Base-by-base conservation (phyloP, 2,888 invertebrate species). In the Ecliptopera silaceata region DNA sequence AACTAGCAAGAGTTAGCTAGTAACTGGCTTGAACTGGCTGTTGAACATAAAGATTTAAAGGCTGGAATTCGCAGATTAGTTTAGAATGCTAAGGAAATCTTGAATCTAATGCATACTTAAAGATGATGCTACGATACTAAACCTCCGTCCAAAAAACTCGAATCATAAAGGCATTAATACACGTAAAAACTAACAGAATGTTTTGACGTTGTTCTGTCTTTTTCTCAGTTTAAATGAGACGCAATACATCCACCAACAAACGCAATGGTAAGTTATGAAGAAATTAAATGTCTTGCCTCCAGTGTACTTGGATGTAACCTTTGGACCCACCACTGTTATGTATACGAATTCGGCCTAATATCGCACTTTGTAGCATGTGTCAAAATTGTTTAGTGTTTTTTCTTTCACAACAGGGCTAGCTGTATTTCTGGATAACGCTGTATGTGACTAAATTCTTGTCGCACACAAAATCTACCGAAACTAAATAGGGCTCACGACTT, bases 151-250 rank as follows among this genome's bases (percentile, higher is more conserved):
- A 38, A 38, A 8, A 32, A 32, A 22, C 3, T 20, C 18, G 34
- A n/a, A 36, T 15, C 13, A 36, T 15, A 18, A 17, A 20, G 26
- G 17, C 47, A 26, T 15, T 5, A 38, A 38, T 20, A 48, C 47
- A 36, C 8, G 13, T 2, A 29, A 38, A 48, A 15, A 17, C 10
- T 43, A 54, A 43, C 48, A 55, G 55, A 55, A 55, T 55, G 38
- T 55, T 53, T 46, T 58, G 41, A 53, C 44, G 26, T 45, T 46
- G 41, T 58, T 58, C 53, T 58, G 53, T 55, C 58, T 58, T 54
- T 58, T 58, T 58, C 58, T 58, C 58, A 58, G 58, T 58, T 58
- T 58, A 58, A 54, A 58, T 55, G 55, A 55, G 55, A 58, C 53
- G 53, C 53, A 53, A 58, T 45, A 48, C 44, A 41, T 44, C 53